Evolutionary conservation across 2,113 vertebrate genomes (phyloP).

Genomic region (Apistogramma diplotaenia): DNA sequence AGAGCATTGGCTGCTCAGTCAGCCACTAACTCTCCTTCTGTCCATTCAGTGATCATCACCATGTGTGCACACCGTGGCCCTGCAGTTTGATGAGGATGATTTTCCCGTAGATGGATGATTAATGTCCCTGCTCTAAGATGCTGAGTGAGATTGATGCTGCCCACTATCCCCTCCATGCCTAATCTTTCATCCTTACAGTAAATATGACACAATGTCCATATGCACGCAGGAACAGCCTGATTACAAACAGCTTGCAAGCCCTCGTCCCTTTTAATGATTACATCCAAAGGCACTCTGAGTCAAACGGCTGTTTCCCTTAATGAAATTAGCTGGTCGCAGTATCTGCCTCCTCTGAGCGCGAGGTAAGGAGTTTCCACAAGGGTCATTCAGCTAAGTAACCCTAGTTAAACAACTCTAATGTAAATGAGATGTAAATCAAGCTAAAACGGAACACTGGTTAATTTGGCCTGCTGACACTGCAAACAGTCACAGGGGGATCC

Average conservation of each 20-base stretch:
- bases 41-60: slow-evolving; percentile 42
- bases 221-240: slow-evolving; percentile 63
- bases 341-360: slow-evolving; percentile 44
- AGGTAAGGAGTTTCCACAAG: slow-evolving; percentile 68
- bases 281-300: slow-evolving; percentile 72
- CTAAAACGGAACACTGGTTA: slow-evolving; percentile 79
- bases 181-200: slow-evolving; percentile 82
- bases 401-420: slow-evolving; percentile 74
- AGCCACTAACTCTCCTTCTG: slow-evolving; percentile 71
- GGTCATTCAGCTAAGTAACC: slow-evolving; percentile 76
- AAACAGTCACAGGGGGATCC: slow-evolving; percentile 72
- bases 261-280: slow-evolving; percentile 68
- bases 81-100: slow-evolving; percentile 51
- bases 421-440: slow-evolving; percentile 79
- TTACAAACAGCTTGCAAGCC: slow-evolving; percentile 78
- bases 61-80: slow-evolving; percentile 48
- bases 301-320: slow-evolving; percentile 71
- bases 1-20: slow-evolving; percentile 66
- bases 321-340: slow-evolving; percentile 73
- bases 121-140: slow-evolving; percentile 67
- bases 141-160: slow-evolving; percentile 80
- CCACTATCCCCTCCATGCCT: slow-evolving; percentile 65
- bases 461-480: slow-evolving; percentile 81
- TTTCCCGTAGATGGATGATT: slow-evolving; percentile 71
- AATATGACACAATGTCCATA: slow-evolving; percentile 78